phyloP scores from a whole-genome alignment of 2,888 invertebrate genomes.

The Tipula lateralis region DNA sequence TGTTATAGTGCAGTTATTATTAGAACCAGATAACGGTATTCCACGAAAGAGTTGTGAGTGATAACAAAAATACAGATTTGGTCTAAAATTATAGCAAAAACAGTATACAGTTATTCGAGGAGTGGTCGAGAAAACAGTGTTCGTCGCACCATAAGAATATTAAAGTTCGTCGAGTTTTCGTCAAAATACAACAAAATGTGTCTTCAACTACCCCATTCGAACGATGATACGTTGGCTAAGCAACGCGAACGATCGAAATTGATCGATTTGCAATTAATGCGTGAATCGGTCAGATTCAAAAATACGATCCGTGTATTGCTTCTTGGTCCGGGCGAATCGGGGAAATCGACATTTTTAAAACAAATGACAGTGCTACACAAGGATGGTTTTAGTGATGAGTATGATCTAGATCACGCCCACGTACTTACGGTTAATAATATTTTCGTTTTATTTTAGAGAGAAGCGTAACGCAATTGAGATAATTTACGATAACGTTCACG shows the following conservation, averaged over 20 bases:
- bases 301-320: conserved; percentile 56
- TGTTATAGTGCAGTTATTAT: no score
- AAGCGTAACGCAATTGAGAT: not conserved
- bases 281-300: conserved; percentile 52
- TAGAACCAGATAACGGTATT: no score
- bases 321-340: conserved; percentile 72
- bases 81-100: no score
- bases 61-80: no score
- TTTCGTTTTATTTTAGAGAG: not conserved
- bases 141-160: not conserved
- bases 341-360: conserved; percentile 80
- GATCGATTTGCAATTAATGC: conserved; percentile 53
- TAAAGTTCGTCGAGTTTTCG: no score
- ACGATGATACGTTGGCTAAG: not conserved
- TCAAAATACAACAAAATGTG: not conserved
- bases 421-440: not conserved
- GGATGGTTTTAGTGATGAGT: conserved; percentile 72
- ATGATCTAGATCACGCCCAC: conserved; percentile 46
- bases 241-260: conserved; percentile 46
- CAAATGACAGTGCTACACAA: conserved; percentile 83
- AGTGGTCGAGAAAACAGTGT: no score
- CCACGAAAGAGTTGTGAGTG: no score
- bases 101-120: no score
- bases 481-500: conserved; percentile 59
- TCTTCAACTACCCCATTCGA: not conserved